Evolutionary conservation across 2,888 invertebrate genomes (phyloP), one percentile per base, ranked within the genome.

Genomic region (Drosophila barbarae): DNA sequence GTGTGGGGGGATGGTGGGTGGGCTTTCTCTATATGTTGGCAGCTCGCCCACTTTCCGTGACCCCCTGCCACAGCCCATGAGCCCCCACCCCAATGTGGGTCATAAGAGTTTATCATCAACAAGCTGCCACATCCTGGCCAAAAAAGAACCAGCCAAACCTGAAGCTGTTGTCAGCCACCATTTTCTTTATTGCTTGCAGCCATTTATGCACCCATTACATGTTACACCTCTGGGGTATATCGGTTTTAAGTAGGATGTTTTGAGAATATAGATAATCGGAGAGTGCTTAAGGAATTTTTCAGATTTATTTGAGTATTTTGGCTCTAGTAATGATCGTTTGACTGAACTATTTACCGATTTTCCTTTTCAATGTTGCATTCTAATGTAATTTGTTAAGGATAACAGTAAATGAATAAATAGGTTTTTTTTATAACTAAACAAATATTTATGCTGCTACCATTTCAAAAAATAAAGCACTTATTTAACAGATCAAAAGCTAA

Each of bases 81-180:
- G 12, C 38, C 47, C 41, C 38, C 41, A 34, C 36, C n/a, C 21
- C 61, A 26, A 80, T 80, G 67, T 85, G 83, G 80, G 85, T 83
- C 80, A 85, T 75, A 80, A 71, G 80, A 81, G 85, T 80, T 80
- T 80, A 80, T 80, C 84, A 85, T 74, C 80, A 83, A 76, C 74
- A 85, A 82, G 84, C 84, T 84, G 78, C 77, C 81, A 81, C 81
- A 84, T 78, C 81, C 84, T 68, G 71, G 60, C 65, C 81, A 81
- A 68, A 54, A 67, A 54, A 50, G 35, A 51, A 60, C 51, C 53
- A 56, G 44, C 56, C 56, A 36, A 61, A 50, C 82, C 77, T 78
- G 73, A 75, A 72, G 75, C 76, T 69, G 71, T 64, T 46, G 63
- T 56, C 71, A 69, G 66, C 53, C 73, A 74, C 71, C 79, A 60